These are phyloP conservation scores for Aphodius sticticus DNA, from an alignment of 2,888 invertebrate genomes.

Conservation along the genomic window DNA sequence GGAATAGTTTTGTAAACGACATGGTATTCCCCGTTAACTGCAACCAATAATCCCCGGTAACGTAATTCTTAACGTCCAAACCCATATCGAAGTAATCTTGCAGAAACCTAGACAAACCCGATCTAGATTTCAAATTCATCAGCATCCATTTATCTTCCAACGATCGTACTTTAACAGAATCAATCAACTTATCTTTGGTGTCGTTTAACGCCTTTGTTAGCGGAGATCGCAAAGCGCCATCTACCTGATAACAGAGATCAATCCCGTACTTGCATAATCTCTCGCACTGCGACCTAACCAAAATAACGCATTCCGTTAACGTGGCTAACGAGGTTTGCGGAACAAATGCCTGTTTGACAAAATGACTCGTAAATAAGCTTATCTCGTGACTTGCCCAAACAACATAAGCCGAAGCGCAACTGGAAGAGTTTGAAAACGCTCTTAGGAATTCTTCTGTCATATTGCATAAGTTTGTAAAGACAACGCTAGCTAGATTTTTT, in stretches of 20 bases:
- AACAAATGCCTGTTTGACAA: conserved; percentile 88
- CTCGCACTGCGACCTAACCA: conserved; percentile 78
- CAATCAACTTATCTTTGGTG: conserved; percentile 81
- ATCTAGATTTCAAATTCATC: conserved; percentile 78
- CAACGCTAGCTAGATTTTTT: conserved; percentile 81
- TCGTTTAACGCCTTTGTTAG: conserved; percentile 79
- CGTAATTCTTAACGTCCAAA: conserved; percentile 71
- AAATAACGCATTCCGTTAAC: conserved; percentile 85
- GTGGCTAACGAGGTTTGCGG: conserved; percentile 86
- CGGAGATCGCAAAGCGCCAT: conserved; percentile 82
- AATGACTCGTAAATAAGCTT: conserved; percentile 79
- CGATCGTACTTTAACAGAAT: conserved; percentile 79
- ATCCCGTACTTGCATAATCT: conserved; percentile 75
- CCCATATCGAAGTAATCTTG: conserved; percentile 76
- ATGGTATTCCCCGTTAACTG: conserved; percentile 82
- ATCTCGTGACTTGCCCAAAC: conserved; percentile 92
- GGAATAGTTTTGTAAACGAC: conserved; percentile 79
- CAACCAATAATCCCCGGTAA: conserved; percentile 74
- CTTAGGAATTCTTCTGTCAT: conserved; percentile 74
- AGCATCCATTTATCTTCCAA: conserved; percentile 89
- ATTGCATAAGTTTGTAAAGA: conserved; percentile 77
- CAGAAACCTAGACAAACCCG: conserved; percentile 72
- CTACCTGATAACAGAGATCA: conserved; percentile 91
- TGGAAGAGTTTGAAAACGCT: conserved; percentile 81
- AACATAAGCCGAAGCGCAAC: conserved; percentile 79